Base-by-base conservation (phyloP, 2,888 invertebrate genomes). In the Eilema sororculum region DNA sequence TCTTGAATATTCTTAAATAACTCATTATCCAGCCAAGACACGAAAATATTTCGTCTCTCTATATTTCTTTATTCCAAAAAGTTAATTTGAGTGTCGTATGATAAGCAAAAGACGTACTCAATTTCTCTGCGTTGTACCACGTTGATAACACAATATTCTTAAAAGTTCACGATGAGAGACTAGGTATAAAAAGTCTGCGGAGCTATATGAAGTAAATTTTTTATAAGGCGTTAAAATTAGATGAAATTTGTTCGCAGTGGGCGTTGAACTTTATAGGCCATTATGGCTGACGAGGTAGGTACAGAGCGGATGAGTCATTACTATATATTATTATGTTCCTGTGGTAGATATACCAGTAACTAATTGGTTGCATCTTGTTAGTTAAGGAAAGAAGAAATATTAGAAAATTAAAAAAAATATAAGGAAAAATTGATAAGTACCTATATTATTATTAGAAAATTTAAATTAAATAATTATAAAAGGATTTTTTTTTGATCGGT, bases 151-250 rank as follows among this genome's bases (percentile, higher is more conserved):
- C 56, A 67, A 67, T 41, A 67, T 52, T 52, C 65, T 30, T 13
- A 37, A 46, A 52, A 52, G 52, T 65, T 65, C 22, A 37, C 33
- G 37, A 30, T 64, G 60, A 71, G 28, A 61, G 65, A 65, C 69
- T 62, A 67, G 57, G 30, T 58, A 65, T 65, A 73, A 63, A 65
- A 71, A 67, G 59, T 62, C 41, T 63, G 16, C 65, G 20, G 46
- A 62, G 68, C 62, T 69, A 64, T 72, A 69, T 25, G 59, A 68
- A 65, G 73, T 76, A 71, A 56, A 61, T 76, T 72, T 69, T 65
- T 77, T 25, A 65, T 67, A 71, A 74, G 69, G 46, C 58, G 66
- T 56, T 30, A 57, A 70, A 65, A 68, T 65, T 70, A 5, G 37
- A 69, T 67, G 64, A 61, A 71, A 68, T 77, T 76, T 58, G 65